Percentiles rank a stretch among this genome's conserved stretches.
Conservation (phyloP, 2,888 invertebrate genomes). For the Junonia oenone region DNA sequence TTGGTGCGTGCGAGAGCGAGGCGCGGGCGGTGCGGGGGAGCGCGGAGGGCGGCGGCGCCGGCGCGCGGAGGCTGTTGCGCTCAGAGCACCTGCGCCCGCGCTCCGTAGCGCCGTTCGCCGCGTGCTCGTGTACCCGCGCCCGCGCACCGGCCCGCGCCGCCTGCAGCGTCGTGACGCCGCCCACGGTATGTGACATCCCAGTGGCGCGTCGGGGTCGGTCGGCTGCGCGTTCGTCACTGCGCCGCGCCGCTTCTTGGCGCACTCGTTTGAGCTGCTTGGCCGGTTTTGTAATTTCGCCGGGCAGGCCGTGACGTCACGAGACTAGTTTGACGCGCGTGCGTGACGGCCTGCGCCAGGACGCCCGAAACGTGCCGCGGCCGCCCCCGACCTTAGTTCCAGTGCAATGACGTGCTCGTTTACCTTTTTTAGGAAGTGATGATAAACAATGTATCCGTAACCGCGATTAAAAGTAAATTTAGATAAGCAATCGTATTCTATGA, state of each 20-base stretch:
- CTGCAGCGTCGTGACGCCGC: conserved; percentile 70
- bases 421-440: conserved; percentile 35
- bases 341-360: conserved; percentile 72
- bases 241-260: conserved; percentile 51
- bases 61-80: conserved; percentile 82
- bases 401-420: conserved; percentile 69
- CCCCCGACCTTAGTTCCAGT: conserved; percentile 69
- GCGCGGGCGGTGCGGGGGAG: conserved; percentile 62
- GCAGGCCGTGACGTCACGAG: conserved; percentile 74
- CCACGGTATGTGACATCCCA: conserved; percentile 68
- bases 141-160: conserved; percentile 58
- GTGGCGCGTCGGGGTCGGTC: conserved; percentile 75
- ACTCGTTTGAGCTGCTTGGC: conserved; percentile 60
- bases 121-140: conserved; percentile 70
- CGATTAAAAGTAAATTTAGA: conserved; percentile 12
- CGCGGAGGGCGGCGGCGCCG: conserved; percentile 79
- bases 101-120: conserved; percentile 79
- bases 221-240: conserved; percentile 75
- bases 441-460: conserved; percentile 24
- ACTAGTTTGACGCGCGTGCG: conserved; percentile 76
- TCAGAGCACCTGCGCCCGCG: conserved; percentile 86
- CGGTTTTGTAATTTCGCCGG: conserved; percentile 76
- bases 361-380: conserved; percentile 56
- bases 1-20: conserved; percentile 71
- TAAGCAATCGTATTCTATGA: background rate